Evolutionary conservation across 2,797 vertebrate species (phyloP).

Genomic region (Trachurus trachurus): DNA sequence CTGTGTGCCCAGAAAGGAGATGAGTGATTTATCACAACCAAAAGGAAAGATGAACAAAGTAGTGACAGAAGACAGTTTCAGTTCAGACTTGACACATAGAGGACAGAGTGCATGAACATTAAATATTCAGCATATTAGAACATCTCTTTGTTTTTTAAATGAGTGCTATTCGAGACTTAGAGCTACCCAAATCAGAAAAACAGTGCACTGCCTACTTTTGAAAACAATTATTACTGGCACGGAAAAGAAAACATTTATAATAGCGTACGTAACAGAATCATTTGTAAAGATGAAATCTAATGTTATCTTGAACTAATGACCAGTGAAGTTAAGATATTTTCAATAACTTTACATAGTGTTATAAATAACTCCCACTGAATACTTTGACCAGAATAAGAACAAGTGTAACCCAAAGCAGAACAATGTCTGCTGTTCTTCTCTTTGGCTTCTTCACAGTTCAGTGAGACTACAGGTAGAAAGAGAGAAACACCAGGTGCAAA

Average conservation of each 20-base stretch:
- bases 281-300: constrained; percentile 10
- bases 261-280: constrained; percentile 30
- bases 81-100: constrained; percentile 40
- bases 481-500: constrained; percentile 14
- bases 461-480: constrained; percentile 48
- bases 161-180: constrained; percentile 29
- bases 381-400: constrained; percentile 1
- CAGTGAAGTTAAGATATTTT: constrained; percentile 9
- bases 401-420: constrained; percentile 27
- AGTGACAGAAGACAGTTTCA: constrained; percentile 44
- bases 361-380: constrained; percentile 23
- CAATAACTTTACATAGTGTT: constrained; percentile 29
- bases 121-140: constrained; percentile 67
- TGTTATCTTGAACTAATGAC: constrained; percentile 34
- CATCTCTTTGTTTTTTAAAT: constrained; percentile 30
- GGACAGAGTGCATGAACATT: constrained; percentile 60
- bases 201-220: constrained; percentile 59
- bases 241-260: not conserved
- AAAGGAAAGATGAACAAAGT: constrained; percentile 39
- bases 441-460: constrained; percentile 80
- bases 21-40: constrained; percentile 24
- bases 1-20: constrained; percentile 38
- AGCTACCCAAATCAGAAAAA: constrained; percentile 26
- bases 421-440: constrained; percentile 42
- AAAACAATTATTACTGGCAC: constrained; percentile 63